These are phyloP conservation scores for Nematostella vectensis DNA, from an alignment of 92 coral and sea anemone genomes.

Conservation along the genomic window DNA sequence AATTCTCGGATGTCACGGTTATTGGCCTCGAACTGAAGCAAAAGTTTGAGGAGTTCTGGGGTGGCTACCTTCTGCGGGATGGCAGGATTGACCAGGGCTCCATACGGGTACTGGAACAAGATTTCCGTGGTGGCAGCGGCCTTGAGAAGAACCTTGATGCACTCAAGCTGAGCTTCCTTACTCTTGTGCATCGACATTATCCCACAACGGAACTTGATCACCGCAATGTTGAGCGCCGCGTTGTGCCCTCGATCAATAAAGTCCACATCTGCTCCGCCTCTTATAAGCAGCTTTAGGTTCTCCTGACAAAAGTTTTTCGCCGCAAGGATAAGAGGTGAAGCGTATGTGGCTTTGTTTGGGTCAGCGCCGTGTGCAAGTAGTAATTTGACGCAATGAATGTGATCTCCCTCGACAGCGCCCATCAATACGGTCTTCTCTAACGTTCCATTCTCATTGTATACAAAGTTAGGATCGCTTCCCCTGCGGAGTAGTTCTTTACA, in stretches of 20 bases:
- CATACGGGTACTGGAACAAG: constrained; percentile 32
- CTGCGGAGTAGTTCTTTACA: constrained; percentile 47
- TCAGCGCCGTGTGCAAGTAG: constrained; percentile 60
- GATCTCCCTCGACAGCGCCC: constrained; percentile 57
- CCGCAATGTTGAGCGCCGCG: constrained; percentile 50
- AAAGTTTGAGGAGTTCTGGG: constrained; percentile 30
- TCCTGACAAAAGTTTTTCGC: constrained; percentile 44
- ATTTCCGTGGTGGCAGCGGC: constrained; percentile 42
- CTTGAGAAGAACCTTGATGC: constrained; percentile 51
- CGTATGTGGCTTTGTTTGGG: constrained; percentile 42
- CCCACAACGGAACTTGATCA: constrained; percentile 29
- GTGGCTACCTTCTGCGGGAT: constrained; percentile 17
- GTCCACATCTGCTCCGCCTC: constrained; percentile 65
- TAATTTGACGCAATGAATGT: constrained; percentile 37
- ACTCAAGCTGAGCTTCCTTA: constrained; percentile 28
- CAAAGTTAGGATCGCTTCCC: constrained; percentile 64
- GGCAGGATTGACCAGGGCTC: constrained; percentile 35
- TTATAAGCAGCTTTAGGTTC: constrained; percentile 35
- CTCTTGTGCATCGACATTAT: constrained; percentile 18
- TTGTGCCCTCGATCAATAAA: constrained; percentile 52
- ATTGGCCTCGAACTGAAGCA: constrained; percentile 45
- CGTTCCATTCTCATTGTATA: constrained; percentile 42
- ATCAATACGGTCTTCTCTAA: constrained; percentile 64
- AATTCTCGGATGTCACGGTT: constrained; percentile 25
- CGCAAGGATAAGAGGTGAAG: constrained; percentile 66